A percentile compares a stretch with the other conserved stretches of the same genome.
phyloP scores from a whole-genome alignment of 35 echinoderm and acorn worm genomes.

The Apostichopus japonicus region DNA sequence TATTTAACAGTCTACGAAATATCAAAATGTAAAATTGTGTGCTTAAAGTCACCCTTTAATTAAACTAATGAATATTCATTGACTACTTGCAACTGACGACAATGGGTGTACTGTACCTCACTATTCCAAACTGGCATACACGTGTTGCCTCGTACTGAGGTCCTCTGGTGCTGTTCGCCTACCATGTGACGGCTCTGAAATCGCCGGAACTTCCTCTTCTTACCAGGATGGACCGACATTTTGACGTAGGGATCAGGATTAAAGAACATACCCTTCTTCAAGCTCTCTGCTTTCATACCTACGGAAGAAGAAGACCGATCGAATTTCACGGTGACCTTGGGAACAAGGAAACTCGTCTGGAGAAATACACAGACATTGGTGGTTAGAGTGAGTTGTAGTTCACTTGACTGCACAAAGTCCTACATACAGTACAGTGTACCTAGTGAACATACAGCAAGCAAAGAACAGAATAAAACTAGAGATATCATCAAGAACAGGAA shows the following conservation, averaged over 20 bases:
- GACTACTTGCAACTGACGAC: neutral
- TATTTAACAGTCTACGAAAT: too few species aligned
- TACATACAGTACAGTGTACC: neutral
- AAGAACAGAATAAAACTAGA: neutral
- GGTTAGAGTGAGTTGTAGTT: neutral
- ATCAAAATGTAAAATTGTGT: too few species aligned
- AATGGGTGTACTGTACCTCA: constrained; percentile 53
- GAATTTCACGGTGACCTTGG: neutral
- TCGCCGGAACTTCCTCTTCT: constrained; percentile 37
- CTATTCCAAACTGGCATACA: constrained; percentile 91
- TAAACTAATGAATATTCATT: too few species aligned
- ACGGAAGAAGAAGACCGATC: neutral
- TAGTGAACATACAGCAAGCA: neutral
- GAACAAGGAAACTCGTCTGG: neutral
- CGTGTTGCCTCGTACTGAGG: constrained; percentile 87
- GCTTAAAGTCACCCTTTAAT: too few species aligned
- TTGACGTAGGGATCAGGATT: constrained; percentile 98
- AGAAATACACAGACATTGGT: neutral
- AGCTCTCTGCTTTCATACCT: constrained; percentile 84
- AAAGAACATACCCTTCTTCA: constrained; percentile 99
- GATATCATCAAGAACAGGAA: neutral
- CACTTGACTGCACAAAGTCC: too few species aligned
- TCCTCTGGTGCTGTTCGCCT: constrained; percentile 82
- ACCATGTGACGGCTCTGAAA: constrained; percentile 48
- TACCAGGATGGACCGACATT: constrained; percentile 80